Evolutionary conservation across 2,888 invertebrate genomes (phyloP), one percentile per base, ranked within the genome.

Genomic region (Glaucopsyche alexis): DNA sequence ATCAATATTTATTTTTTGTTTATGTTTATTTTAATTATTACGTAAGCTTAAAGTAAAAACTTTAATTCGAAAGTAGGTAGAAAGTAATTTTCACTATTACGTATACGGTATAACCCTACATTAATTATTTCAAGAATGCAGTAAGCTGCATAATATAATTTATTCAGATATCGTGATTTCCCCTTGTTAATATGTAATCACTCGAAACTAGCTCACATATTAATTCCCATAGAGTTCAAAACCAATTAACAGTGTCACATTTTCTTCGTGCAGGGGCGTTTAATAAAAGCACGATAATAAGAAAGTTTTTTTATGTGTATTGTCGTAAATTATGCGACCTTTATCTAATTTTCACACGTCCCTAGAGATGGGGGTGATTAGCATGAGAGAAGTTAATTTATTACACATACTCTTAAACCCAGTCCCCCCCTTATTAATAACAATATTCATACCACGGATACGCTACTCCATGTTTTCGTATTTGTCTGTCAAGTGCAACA

Each of bases 281-380:
- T 67, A 67, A 16, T 19, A 47, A 29, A 47, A 29, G 29, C 69
- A 4, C 29, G 45, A 69, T 69, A 49, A 69, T 69, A 14, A 69
- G 69, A 69, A 69, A 69, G 69, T 49, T 47, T 14, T 69, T 69
- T 66, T 69, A 29, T 69, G 38, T 69, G 19, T 69, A 29, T 69
- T 69, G n/a, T 69, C 49, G 29, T 69, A 49, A 69, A 45, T 69
- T 69, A 69, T 69, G 69, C 69, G 29, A 69, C 49, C 47, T 69
- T 69, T 69, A 69, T 49, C 49, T 69, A 67, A 67, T 67, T 45
- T 69, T 69, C 69, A 69, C 69, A 69, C 69, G 69, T 49, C 66
- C 64, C 45, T 29, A 8, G 29, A 8, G 40, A 7, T 0, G 4
- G 67, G 19, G 47, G 47, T 49, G 45, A 49, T 14, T 49, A 49